Conservation (phyloP, 1,140 invertebrate genomes). For the Saxidomus purpurata region DNA sequence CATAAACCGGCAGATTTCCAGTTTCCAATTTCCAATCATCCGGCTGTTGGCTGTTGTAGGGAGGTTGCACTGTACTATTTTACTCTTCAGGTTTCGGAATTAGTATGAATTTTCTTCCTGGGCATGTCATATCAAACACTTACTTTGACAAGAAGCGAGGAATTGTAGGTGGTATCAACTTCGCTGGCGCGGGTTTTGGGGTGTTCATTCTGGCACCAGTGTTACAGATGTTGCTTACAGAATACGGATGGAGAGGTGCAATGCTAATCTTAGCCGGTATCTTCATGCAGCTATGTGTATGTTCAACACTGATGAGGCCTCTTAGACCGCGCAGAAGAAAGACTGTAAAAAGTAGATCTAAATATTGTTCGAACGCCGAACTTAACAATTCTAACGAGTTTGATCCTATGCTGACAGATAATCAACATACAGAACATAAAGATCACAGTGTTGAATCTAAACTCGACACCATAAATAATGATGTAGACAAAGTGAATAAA, state of each 20-base stretch:
- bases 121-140: constrained; percentile 94
- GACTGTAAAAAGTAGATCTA: neutral
- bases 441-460: too few relatives aligned
- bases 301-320: constrained; percentile 40
- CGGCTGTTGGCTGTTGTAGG: too few relatives aligned
- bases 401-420: too few relatives aligned
- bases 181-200: constrained; percentile 95
- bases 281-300: constrained; percentile 42
- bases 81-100: constrained; percentile 91
- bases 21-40: too few relatives aligned
- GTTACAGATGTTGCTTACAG: constrained; percentile 1
- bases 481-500: too few relatives aligned
- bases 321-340: neutral
- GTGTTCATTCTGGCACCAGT: constrained; percentile 89
- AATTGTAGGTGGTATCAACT: constrained; percentile 94
- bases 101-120: constrained; percentile 95
- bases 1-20: too few relatives aligned
- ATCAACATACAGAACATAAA: too few relatives aligned
- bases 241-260: constrained; percentile 40
- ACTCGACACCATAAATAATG: too few relatives aligned
- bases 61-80: too few relatives aligned
- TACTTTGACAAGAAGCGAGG: constrained; percentile 96
- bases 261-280: constrained; percentile 38
- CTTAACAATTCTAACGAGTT: too few relatives aligned
- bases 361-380: neutral